Percentiles rank a stretch among this genome's conserved stretches.
These are phyloP conservation scores for Morbakka virulenta DNA, from an alignment of 30 jellyfish, hydroid and myxozoan species.

Conservation along the genomic window DNA sequence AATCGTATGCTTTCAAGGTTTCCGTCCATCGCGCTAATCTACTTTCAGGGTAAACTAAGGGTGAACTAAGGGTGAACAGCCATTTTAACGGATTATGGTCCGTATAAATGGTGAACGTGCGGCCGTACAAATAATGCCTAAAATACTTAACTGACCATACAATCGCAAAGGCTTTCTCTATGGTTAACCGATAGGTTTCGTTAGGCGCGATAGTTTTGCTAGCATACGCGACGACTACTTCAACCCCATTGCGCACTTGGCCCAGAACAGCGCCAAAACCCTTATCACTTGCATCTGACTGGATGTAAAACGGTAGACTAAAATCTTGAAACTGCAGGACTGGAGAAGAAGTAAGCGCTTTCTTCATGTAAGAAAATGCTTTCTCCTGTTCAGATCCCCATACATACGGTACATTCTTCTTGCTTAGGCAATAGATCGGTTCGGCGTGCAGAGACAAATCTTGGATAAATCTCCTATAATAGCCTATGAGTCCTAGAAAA, in stretches of 20 bases:
- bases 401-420: slow-evolving; percentile 10
- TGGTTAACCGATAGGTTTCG: slow-evolving; percentile 20
- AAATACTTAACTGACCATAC: slow-evolving; percentile 40
- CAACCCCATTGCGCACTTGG: slow-evolving; percentile 29
- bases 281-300: slow-evolving; percentile 35
- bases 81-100: slow-evolving; percentile 61
- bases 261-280: slow-evolving; percentile 52
- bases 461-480: slow-evolving; percentile 41
- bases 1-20: slow-evolving; percentile 43
- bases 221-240: slow-evolving; percentile 47
- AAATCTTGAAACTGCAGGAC: slow-evolving; percentile 35
- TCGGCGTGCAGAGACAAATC: slow-evolving; percentile 41
- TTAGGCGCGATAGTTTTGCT: background rate
- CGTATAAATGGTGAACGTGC: slow-evolving; percentile 42
- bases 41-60: slow-evolving; percentile 21
- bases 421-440: slow-evolving; percentile 27
- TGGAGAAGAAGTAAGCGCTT: slow-evolving; percentile 37
- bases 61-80: slow-evolving; percentile 18
- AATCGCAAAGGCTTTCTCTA: slow-evolving; percentile 55
- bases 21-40: slow-evolving; percentile 56
- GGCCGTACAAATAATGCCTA: slow-evolving; percentile 46
- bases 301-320: slow-evolving; percentile 30
- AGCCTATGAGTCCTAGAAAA: slow-evolving; percentile 50
- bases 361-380: slow-evolving; percentile 48
- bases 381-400: slow-evolving; percentile 36